Conservation (phyloP, 1,140 invertebrate genomes). For the Drosophila lacertosa region DNA sequence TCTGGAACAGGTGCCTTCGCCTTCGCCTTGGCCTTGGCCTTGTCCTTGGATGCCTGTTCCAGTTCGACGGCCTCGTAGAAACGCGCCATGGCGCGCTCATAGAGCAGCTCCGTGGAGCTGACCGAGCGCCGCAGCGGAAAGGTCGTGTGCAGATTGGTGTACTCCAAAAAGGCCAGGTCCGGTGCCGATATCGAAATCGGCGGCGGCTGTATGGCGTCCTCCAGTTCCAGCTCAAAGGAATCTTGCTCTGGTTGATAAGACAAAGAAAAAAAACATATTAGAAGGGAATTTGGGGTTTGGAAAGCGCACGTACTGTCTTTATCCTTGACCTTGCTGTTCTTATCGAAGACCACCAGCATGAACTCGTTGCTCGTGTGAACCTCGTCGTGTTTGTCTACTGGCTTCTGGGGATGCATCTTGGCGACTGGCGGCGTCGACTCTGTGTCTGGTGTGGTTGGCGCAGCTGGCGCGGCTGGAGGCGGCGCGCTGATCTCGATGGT, state of each 20-base stretch:
- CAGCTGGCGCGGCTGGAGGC: conserved; percentile 31
- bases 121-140: conserved; percentile 87
- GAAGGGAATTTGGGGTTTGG: not conserved
- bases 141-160: conserved; percentile 84
- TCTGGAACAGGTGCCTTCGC: conserved; percentile 38
- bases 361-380: conserved; percentile 88
- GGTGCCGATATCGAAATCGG: conserved; percentile 92
- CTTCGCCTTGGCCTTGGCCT: conserved; percentile 68
- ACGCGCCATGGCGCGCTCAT: conserved; percentile 91
- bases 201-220: conserved; percentile 88
- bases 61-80: conserved; percentile 90
- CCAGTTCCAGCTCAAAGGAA: conserved; percentile 86
- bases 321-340: conserved; percentile 84
- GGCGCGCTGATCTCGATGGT: conserved; percentile 81
- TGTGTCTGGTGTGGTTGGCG: conserved; percentile 34
- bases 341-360: conserved; percentile 91
- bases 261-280: not conserved
- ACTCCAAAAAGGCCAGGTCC: conserved; percentile 86
- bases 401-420: conserved; percentile 41
- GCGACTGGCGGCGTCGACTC: conserved; percentile 26
- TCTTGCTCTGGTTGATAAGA: conserved; percentile 85
- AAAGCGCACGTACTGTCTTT: conserved; percentile 85
- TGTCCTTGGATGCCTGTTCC: conserved; percentile 88
- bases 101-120: conserved; percentile 91
- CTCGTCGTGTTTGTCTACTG: conserved; percentile 75